Percentiles rank a stretch among this genome's conserved stretches.
Evolutionary conservation across 2,888 invertebrate genomes (phyloP).

Genomic region (Colletes collaris): DNA sequence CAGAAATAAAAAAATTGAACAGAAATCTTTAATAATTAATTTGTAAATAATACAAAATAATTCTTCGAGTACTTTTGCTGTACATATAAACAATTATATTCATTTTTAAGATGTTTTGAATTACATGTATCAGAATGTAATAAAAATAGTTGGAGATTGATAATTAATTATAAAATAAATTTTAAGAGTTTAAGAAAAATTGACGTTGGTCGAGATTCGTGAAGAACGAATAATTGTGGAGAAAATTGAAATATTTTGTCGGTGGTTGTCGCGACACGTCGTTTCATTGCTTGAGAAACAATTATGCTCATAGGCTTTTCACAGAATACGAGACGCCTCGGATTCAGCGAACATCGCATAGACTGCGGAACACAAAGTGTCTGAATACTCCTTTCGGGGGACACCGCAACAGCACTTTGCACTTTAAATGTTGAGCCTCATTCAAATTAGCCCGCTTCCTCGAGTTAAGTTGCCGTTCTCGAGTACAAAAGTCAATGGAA

Average conservation of each 20-base stretch:
- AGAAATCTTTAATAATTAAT: too few species aligned
- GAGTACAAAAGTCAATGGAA: constrained; percentile 25
- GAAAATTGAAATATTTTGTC: neutral
- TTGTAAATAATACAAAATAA: too few species aligned
- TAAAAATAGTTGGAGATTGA: too few species aligned
- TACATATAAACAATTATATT: too few species aligned
- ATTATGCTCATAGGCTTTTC: constrained; percentile 5
- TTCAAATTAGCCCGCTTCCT: constrained; percentile 47
- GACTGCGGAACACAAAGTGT: constrained; percentile 18
- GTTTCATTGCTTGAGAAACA: constrained; percentile 15
- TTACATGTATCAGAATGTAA: too few species aligned
- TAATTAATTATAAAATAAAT: too few species aligned
- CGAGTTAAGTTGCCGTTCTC: constrained; percentile 30
- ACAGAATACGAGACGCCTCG: neutral
- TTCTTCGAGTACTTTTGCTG: too few species aligned
- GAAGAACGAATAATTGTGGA: too few species aligned
- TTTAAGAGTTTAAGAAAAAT: too few species aligned
- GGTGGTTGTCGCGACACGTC: neutral
- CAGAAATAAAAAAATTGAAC: too few species aligned
- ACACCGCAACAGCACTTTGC: constrained; percentile 51
- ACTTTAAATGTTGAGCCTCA: constrained; percentile 47
- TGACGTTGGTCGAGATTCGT: too few species aligned
- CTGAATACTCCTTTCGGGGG: constrained; percentile 38
- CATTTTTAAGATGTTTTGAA: too few species aligned
- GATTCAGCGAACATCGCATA: constrained; percentile 2